A percentile compares a stretch with the other conserved stretches of the same genome.
These are phyloP conservation scores for Peucedramus taeniatus DNA, from an alignment of 2,113 vertebrate genomes.

Conservation along the genomic window DNA sequence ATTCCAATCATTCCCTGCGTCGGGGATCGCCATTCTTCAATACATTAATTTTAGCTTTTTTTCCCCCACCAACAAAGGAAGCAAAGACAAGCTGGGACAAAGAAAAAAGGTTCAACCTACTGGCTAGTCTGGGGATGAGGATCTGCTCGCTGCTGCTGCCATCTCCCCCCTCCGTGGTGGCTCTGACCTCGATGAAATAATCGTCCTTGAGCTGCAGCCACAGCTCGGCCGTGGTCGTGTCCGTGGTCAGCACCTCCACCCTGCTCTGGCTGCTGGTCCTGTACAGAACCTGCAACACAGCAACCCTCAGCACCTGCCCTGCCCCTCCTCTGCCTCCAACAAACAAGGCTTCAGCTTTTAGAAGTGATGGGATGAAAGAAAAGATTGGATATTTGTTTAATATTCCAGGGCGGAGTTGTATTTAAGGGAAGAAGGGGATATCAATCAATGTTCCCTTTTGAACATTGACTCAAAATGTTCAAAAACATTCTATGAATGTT, in stretches of 20 bases:
- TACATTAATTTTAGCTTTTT: neutral
- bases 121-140: slow-evolving; percentile 85
- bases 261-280: slow-evolving; percentile 78
- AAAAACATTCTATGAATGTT: neutral
- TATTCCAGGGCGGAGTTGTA: neutral
- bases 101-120: slow-evolving; percentile 1
- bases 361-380: accelerated
- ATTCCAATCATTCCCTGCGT: too few species aligned
- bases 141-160: slow-evolving; percentile 88
- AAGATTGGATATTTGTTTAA: neutral
- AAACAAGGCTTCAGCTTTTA: neutral
- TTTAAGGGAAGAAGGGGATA: neutral
- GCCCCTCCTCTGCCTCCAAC: neutral
- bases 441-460: neutral
- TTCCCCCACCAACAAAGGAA: neutral
- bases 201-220: slow-evolving; percentile 81
- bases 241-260: slow-evolving; percentile 74
- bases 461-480: neutral
- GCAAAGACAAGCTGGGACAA: neutral
- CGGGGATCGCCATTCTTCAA: too few species aligned
- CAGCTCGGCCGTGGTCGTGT: slow-evolving; percentile 81
- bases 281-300: slow-evolving; percentile 79
- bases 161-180: slow-evolving; percentile 84
- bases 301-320: neutral
- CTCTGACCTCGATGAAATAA: slow-evolving; percentile 88